Percentiles rank a stretch among this genome's conserved stretches.
These are phyloP conservation scores for Mongoloraphidia duomilia DNA, from an alignment of 2,888 invertebrate species.

Conservation along the genomic window DNA sequence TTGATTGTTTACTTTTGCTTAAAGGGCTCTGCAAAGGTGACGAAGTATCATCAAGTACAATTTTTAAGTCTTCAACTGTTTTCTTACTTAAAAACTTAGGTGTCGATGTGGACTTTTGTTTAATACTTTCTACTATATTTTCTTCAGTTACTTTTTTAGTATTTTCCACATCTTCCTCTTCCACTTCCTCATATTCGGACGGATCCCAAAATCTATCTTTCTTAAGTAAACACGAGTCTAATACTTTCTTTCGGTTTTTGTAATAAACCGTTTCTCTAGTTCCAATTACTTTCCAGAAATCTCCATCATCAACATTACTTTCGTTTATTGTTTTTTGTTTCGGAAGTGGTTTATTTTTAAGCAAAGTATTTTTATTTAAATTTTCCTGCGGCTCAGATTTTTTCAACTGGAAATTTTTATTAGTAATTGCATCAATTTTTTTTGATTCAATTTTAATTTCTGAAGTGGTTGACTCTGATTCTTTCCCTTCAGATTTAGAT, in stretches of 20 bases:
- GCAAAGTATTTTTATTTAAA: slow-evolving; percentile 27
- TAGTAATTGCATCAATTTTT: slow-evolving; percentile 5
- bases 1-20: too few species aligned
- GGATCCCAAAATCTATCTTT: too few species aligned
- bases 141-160: slow-evolving; percentile 1
- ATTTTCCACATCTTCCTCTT: slow-evolving; percentile 14
- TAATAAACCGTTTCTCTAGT: slow-evolving; percentile 49
- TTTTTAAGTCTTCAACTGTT: slow-evolving; percentile 3
- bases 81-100: not conserved
- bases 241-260: slow-evolving; percentile 36
- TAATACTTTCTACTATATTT: not conserved
- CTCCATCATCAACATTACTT: slow-evolving; percentile 28
- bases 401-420: slow-evolving; percentile 6
- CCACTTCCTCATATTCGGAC: slow-evolving; percentile 2
- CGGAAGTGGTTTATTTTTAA: slow-evolving; percentile 23
- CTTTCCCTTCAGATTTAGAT: slow-evolving; percentile 2
- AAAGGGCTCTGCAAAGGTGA: too few species aligned
- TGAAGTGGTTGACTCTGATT: slow-evolving; percentile 5
- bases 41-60: too few species aligned
- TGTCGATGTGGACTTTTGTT: not conserved
- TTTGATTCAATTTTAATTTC: slow-evolving; percentile 7
- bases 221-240: slow-evolving; percentile 18
- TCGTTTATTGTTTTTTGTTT: slow-evolving; percentile 9
- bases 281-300: slow-evolving; percentile 52
- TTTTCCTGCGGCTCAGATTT: slow-evolving; percentile 26